Conservation (phyloP, 53 echinoderm and acorn worm genomes). For the Hippasteria phrygiana region DNA sequence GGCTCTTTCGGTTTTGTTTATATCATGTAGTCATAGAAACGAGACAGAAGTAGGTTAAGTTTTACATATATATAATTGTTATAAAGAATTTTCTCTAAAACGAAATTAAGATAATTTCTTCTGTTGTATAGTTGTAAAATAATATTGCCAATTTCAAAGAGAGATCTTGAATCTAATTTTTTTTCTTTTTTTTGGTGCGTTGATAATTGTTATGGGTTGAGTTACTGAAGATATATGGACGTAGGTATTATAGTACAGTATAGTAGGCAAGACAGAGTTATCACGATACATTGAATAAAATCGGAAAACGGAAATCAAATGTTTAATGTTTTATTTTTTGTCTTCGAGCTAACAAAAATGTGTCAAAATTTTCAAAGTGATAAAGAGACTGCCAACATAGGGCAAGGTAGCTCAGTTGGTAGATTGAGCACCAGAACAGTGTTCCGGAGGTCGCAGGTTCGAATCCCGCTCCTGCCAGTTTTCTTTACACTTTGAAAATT, state of each 20-base stretch:
- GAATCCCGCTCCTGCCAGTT: too few relatives aligned
- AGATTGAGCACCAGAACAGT: too few relatives aligned
- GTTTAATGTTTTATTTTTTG: too few relatives aligned
- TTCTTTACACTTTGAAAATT: too few relatives aligned
- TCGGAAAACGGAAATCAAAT: too few relatives aligned
- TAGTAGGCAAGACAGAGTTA: slow-evolving; percentile 11
- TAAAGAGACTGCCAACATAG: too few relatives aligned
- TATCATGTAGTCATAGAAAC: slow-evolving; percentile 45
- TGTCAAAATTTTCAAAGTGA: too few relatives aligned
- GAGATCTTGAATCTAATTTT: slow-evolving; percentile 21
- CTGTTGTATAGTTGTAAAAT: slow-evolving; percentile 61
- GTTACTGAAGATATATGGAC: slow-evolving; percentile 13
- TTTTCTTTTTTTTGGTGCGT: not conserved
- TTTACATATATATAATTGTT: slow-evolving; percentile 33
- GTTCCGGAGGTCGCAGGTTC: too few relatives aligned
- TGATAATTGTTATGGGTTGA: slow-evolving; percentile 27
- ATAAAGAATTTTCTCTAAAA: slow-evolving; percentile 37
- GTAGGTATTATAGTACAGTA: slow-evolving; percentile 8
- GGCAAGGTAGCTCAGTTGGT: too few relatives aligned
- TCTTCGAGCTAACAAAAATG: too few relatives aligned
- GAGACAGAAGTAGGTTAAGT: slow-evolving; percentile 39
- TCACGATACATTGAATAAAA: slow-evolving; percentile 32
- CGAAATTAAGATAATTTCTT: slow-evolving; percentile 19
- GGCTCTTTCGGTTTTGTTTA: slow-evolving; percentile 6
- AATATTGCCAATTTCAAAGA: slow-evolving; percentile 22